phyloP scores from a whole-genome alignment of 1,140 invertebrate genomes.

The Drosophila kepulauana region DNA sequence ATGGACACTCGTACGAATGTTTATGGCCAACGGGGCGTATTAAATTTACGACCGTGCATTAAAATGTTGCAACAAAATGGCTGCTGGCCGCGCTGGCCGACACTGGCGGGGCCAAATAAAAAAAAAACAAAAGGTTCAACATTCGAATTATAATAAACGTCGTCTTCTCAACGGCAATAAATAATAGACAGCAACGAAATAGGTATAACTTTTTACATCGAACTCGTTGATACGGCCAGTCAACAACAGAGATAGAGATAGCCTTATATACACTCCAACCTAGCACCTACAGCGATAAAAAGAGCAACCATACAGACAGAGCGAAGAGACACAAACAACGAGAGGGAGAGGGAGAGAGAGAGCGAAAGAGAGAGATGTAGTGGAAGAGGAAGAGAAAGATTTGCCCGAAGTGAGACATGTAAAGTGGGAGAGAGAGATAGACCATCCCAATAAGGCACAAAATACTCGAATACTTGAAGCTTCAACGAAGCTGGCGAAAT shows the following conservation, averaged over 20 bases:
- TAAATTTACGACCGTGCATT: conserved; percentile 81
- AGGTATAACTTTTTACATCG: conserved; percentile 75
- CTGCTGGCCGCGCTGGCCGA: conserved; percentile 43
- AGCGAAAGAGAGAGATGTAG: neutral
- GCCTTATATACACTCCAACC: conserved; percentile 14
- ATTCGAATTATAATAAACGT: conserved; percentile 82
- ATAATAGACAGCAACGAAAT: conserved; percentile 72
- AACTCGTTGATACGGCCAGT: conserved; percentile 52
- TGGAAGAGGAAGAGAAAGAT: conserved; percentile 2
- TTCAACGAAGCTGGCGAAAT: conserved; percentile 30
- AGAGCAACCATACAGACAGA: conserved; percentile 3
- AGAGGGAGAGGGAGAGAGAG: neutral
- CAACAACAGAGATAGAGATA: conserved; percentile 14
- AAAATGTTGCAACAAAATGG: conserved; percentile 82
- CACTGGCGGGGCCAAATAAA: conserved; percentile 44
- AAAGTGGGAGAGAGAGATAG: neutral
- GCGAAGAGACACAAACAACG: neutral
- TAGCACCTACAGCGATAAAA: too few relatives aligned
- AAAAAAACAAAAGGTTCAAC: conserved; percentile 67
- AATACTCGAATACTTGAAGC: neutral
- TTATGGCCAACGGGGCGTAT: conserved; percentile 81
- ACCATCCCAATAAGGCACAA: conserved; percentile 31
- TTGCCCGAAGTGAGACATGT: neutral
- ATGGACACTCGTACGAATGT: conserved; percentile 66
- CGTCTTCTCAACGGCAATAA: conserved; percentile 80